These are phyloP conservation scores for Rhincodon typus DNA, from an alignment of 2,797 vertebrate genomes.

Conservation along the genomic window DNA sequence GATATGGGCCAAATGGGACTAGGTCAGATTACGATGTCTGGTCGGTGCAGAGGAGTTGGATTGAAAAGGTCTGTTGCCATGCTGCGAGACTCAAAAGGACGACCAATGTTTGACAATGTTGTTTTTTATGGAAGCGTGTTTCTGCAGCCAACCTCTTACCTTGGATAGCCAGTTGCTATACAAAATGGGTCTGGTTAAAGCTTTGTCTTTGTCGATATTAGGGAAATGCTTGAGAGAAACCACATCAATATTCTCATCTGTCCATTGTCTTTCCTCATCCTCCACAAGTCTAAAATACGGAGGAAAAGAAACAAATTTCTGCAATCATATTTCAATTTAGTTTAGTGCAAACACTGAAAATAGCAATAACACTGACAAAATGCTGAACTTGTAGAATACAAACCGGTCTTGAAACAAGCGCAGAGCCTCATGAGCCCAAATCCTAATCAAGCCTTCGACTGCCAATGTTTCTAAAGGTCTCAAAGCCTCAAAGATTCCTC, in stretches of 20 bases:
- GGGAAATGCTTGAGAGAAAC: slow-evolving; percentile 97
- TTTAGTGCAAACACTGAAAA: neutral
- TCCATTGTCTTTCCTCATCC: slow-evolving; percentile 95
- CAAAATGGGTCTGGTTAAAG: slow-evolving; percentile 84
- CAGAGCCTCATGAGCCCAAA: slow-evolving; percentile 96
- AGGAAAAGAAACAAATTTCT: neutral
- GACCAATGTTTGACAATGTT: neutral
- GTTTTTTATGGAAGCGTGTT: neutral
- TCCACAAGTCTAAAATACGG: slow-evolving; percentile 73
- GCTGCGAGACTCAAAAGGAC: neutral
- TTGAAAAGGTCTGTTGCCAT: too few species aligned
- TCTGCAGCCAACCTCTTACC: slow-evolving; percentile 53
- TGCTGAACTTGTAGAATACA: neutral
- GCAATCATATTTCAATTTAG: neutral
- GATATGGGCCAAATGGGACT: too few species aligned
- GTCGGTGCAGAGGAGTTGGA: too few species aligned
- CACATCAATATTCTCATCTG: slow-evolving; percentile 91
- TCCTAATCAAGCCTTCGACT: slow-evolving; percentile 93
- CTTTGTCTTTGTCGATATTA: slow-evolving; percentile 92
- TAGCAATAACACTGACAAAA: neutral
- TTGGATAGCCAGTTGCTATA: slow-evolving; percentile 99
- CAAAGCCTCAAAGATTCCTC: slow-evolving; percentile 92
- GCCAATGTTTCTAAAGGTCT: slow-evolving; percentile 87
- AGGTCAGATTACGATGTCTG: too few species aligned
- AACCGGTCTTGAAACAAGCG: slow-evolving; percentile 98